These are phyloP conservation scores for Plectrocnemia conspersa DNA, from an alignment of 1,140 invertebrate genomes.

Conservation along the genomic window DNA sequence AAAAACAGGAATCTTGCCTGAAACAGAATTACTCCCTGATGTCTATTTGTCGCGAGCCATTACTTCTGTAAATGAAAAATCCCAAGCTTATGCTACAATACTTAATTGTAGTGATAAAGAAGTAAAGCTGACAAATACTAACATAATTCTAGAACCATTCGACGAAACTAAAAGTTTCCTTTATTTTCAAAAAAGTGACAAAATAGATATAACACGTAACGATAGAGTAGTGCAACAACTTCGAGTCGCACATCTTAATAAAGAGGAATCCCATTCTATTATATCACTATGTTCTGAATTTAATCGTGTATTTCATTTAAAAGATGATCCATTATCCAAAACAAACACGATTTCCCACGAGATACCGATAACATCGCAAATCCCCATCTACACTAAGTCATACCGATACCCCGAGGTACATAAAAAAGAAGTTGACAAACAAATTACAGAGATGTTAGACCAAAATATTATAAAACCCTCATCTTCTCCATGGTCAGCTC, in stretches of 20 bases:
- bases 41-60: no score
- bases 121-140: no score
- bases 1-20: no score
- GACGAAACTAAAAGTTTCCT: no score
- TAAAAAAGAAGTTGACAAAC: conserved; percentile 36
- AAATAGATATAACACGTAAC: no score
- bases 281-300: conserved; percentile 18
- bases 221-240: no score
- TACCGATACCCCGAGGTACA: conserved; percentile 39
- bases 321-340: conserved; percentile 27
- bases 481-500: conserved; percentile 21
- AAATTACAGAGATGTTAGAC: conserved; percentile 32
- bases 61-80: no score
- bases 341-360: conserved; percentile 37
- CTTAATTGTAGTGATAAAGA: no score
- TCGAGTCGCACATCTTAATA: background rate
- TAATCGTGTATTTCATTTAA: conserved; percentile 34
- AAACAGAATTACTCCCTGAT: no score
- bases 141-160: no score
- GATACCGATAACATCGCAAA: conserved; percentile 16
- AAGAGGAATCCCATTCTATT: conserved; percentile 16
- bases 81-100: no score
- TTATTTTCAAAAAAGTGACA: no score
- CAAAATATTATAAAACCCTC: conserved; percentile 28
- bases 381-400: conserved; percentile 33